phyloP scores from a whole-genome alignment of 1,140 invertebrate species.

The Lordiphosa mommai region DNA sequence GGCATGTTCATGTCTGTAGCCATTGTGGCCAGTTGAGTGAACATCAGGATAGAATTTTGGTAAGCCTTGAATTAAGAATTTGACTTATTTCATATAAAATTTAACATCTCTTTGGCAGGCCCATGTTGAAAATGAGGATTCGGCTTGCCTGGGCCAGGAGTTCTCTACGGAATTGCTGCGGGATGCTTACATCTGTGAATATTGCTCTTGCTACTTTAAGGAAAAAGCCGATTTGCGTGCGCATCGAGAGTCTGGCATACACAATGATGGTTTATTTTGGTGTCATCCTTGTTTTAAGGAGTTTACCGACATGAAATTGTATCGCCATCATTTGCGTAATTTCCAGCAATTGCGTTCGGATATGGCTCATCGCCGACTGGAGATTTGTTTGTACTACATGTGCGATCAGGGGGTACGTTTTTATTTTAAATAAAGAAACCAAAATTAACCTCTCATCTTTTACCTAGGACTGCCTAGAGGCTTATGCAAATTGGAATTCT shows the following conservation, averaged over 20 bases:
- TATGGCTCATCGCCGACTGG: conserved; percentile 25
- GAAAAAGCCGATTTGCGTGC: conserved; percentile 33
- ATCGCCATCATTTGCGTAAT: conserved; percentile 61
- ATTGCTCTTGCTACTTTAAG: conserved; percentile 56
- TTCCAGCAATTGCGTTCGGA: conserved; percentile 44
- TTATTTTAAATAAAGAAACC: too few species aligned
- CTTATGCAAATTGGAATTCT: conserved; percentile 60
- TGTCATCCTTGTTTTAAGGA: conserved; percentile 56
- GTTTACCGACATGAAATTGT: conserved; percentile 51
- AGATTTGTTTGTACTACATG: conserved; percentile 57
- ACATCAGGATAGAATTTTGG: conserved; percentile 14
- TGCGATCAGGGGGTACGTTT: conserved; percentile 48
- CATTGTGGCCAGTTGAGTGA: conserved; percentile 55
- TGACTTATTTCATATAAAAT: too few species aligned
- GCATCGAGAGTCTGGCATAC: conserved; percentile 52
- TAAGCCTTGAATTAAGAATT: too few species aligned
- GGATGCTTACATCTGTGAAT: conserved; percentile 60
- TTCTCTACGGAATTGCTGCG: conserved; percentile 34
- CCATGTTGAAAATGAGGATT: conserved; percentile 15
- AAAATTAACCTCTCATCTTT: background rate
- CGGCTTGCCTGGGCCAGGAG: conserved; percentile 27
- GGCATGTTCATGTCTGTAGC: conserved; percentile 42
- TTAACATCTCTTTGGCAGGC: background rate
- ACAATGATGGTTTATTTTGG: conserved; percentile 43
- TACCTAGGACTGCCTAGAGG: conserved; percentile 48